Conservation (phyloP, 2,113 vertebrate species). For the Ptyas mucosa region DNA sequence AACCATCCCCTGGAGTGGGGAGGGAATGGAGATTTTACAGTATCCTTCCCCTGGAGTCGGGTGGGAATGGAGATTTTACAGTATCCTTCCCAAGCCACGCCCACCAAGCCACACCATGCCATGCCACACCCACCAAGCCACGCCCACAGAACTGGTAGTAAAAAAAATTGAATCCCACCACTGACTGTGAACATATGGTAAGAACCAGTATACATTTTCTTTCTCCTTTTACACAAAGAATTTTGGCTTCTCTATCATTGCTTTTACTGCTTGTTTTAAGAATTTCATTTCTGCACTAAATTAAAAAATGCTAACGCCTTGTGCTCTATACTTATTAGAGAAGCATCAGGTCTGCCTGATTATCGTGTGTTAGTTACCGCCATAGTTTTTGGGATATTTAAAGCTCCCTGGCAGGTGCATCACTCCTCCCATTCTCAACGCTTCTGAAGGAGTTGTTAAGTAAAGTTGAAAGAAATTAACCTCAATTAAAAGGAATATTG, state of each 20-base stretch:
- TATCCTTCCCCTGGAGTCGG: too few relatives aligned
- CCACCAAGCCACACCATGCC: too few relatives aligned
- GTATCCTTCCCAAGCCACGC: too few relatives aligned
- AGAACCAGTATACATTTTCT: not conserved
- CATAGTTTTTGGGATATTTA: conserved; percentile 34
- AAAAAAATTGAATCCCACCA: too few relatives aligned
- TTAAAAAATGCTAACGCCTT: not conserved
- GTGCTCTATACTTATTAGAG: not conserved
- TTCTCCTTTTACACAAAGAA: not conserved
- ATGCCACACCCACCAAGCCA: too few relatives aligned
- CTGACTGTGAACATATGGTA: not conserved
- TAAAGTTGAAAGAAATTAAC: conserved; percentile 76
- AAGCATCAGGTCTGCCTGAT: not conserved
- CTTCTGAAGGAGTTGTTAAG: conserved; percentile 50
- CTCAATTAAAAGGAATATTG: conserved; percentile 73
- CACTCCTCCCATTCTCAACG: conserved; percentile 36
- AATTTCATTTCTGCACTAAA: not conserved
- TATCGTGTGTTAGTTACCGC: not conserved
- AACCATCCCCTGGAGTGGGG: too few relatives aligned
- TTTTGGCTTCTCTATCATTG: not conserved
- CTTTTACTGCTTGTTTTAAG: not conserved
- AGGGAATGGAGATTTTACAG: too few relatives aligned
- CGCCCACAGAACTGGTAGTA: too few relatives aligned
- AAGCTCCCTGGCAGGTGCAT: conserved; percentile 60
- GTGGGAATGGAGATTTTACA: too few relatives aligned